Evolutionary conservation across 2,113 vertebrate species (phyloP).

Genomic region (Oryzias woworae): DNA sequence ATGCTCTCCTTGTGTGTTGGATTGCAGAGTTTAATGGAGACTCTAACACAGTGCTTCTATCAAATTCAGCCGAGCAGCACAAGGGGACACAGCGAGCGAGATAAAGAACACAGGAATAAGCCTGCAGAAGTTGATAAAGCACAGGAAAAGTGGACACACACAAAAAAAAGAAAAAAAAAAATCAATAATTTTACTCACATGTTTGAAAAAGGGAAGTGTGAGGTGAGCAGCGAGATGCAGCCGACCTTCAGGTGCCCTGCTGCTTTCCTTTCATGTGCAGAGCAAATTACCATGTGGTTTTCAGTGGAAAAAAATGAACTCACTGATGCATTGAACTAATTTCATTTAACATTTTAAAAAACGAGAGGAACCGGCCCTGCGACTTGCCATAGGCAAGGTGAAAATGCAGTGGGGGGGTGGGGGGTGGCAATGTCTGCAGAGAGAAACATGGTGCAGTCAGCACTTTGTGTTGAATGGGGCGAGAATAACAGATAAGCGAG

Average conservation of each 20-base stretch:
- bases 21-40: conserved; percentile 46
- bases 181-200: conserved; percentile 42
- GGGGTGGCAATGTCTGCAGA: conserved; percentile 7
- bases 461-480: conserved; percentile 64
- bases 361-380: conserved; percentile 30
- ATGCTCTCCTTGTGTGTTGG: conserved; percentile 44
- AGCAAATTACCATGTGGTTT: conserved; percentile 61
- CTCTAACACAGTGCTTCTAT: conserved; percentile 32
- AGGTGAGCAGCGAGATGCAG: conserved; percentile 33
- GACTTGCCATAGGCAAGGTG: conserved; percentile 45
- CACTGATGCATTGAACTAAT: conserved; percentile 69
- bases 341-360: conserved; percentile 70
- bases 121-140: conserved; percentile 11
- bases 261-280: conserved; percentile 54
- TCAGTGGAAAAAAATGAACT: conserved; percentile 58
- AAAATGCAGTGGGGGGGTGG: neutral
- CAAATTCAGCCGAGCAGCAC: conserved; percentile 37
- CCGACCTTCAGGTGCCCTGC: conserved; percentile 66
- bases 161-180: conserved; percentile 5
- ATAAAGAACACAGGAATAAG: conserved; percentile 23
- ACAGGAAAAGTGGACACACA: conserved; percentile 21
- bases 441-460: conserved; percentile 57
- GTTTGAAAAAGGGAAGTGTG: conserved; percentile 51
- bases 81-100: conserved; percentile 12
- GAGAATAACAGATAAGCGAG: conserved; percentile 55